Conservation (phyloP, 2,797 vertebrate species). For the Coccyzus lansbergi region DNA sequence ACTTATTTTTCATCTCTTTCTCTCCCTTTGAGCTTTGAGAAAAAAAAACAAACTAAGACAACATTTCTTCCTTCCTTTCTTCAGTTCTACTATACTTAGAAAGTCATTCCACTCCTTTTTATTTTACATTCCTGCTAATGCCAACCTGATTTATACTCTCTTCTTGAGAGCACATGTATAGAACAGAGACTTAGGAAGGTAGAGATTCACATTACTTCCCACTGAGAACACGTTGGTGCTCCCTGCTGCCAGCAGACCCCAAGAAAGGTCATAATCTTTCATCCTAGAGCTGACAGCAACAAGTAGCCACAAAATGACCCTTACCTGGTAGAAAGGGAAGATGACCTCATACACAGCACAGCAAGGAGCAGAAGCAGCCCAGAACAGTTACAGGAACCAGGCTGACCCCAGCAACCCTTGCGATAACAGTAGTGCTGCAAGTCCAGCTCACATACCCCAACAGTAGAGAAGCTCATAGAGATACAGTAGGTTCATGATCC, state of each 20-base stretch:
- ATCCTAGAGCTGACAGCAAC: neutral
- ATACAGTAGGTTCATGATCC: accelerated
- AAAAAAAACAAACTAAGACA: neutral
- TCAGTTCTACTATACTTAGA: neutral
- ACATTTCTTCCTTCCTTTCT: neutral
- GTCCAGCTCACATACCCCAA: no score
- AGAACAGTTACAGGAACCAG: no score
- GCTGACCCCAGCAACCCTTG: no score
- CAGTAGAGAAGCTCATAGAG: accelerated
- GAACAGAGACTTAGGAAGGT: neutral
- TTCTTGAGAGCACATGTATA: neutral
- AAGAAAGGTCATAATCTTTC: no score
- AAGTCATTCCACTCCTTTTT: neutral
- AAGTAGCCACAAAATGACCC: neutral
- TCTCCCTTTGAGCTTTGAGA: neutral
- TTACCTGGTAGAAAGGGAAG: neutral
- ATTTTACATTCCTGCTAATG: neutral
- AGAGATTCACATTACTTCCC: no score
- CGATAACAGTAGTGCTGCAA: no score
- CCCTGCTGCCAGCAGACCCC: neutral
- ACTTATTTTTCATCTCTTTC: neutral
- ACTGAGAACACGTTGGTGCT: neutral
- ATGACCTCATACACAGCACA: accelerated
- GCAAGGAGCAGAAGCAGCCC: no score
- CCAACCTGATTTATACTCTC: neutral